Percentiles rank a stretch among this genome's conserved stretches.
These are phyloP conservation scores for Sycophila sp. DNA, from an alignment of 1,140 invertebrate species.

Conservation along the genomic window DNA sequence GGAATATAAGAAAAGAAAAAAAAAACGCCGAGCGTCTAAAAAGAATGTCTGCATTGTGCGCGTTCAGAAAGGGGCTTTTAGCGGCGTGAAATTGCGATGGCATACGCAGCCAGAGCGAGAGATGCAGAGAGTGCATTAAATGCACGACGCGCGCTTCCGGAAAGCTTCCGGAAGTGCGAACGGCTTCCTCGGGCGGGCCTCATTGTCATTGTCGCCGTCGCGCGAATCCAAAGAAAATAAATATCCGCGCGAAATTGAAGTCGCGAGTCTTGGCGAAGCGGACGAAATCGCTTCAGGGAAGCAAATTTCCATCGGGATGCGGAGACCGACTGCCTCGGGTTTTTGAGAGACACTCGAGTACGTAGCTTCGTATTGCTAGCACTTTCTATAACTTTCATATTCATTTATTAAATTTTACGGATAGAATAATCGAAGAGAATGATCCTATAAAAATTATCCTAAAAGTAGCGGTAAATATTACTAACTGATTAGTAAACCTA, in stretches of 20 bases:
- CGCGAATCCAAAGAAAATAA: not conserved
- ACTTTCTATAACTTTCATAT: too few relatives aligned
- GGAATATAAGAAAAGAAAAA: not conserved
- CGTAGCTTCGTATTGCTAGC: too few relatives aligned
- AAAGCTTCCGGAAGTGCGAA: constrained; percentile 20
- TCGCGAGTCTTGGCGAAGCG: too few relatives aligned
- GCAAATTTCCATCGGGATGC: too few relatives aligned
- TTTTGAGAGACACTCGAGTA: too few relatives aligned
- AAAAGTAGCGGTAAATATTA: too few relatives aligned
- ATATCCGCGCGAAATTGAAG: not conserved
- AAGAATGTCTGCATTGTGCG: not conserved
- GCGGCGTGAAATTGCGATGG: not conserved
- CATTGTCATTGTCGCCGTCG: constrained; percentile 10
- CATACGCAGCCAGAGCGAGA: not conserved
- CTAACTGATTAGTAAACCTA: too few relatives aligned
- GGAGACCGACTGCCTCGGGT: too few relatives aligned
- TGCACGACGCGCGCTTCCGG: constrained; percentile 7
- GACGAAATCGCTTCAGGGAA: too few relatives aligned
- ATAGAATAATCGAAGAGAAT: too few relatives aligned
- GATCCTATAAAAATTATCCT: too few relatives aligned
- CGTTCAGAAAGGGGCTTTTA: not conserved
- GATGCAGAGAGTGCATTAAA: constrained; percentile 6
- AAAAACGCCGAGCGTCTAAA: not conserved
- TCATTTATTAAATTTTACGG: too few relatives aligned
- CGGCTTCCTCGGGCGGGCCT: not conserved